Evolutionary conservation across 2,113 vertebrate species (phyloP), one percentile per base, ranked within the genome.

Genomic region (Mus musculus): DNA sequence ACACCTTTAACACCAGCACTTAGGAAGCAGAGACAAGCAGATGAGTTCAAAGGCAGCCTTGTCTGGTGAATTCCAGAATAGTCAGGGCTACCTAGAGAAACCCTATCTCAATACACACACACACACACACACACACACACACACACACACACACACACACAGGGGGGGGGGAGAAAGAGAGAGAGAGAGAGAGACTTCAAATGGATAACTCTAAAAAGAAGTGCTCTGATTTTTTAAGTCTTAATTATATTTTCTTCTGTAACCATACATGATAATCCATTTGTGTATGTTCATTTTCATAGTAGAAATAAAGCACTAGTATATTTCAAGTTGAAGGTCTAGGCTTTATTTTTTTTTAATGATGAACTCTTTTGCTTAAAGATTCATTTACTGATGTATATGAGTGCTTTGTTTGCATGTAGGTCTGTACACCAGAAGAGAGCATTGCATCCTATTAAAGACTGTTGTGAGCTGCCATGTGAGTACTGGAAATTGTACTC

Each of bases 271-370:
- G 10, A 90, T 28, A 94, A n/a, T 71, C 42, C 67, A 85, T 84
- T 82, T 69, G 65, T 69, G 24, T 69, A 78, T 92, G 92, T 97
- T 96, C 30, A 86, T 28, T 89, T 91, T 84, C 71, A 75, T 67
- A 20, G 69, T 61, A 67, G 28, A 95, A 96, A 33, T 94, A 65
- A 91, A 86, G 49, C 4, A 86, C 94, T 56, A 82, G 49, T 73
- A 56, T 85, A 95, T 89, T 91, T 90, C 59, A 90, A 89, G 46
- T 76, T 95, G 90, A 52, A 97, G 42, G 26, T 76, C n/a, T 91
- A 2, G 33, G 63, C 69, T 93, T 88, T 81, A 19, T 12, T 81
- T 26, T 73, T 73, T n/a, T 26, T 56, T 80, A 20, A 17, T 36
- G 56, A n/a, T 84, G n/a, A 26, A 63, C 7, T 61, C 24, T 61